Evolutionary conservation across 2,888 invertebrate genomes (phyloP).

Genomic region (Coelogynopora nodosa): DNA sequence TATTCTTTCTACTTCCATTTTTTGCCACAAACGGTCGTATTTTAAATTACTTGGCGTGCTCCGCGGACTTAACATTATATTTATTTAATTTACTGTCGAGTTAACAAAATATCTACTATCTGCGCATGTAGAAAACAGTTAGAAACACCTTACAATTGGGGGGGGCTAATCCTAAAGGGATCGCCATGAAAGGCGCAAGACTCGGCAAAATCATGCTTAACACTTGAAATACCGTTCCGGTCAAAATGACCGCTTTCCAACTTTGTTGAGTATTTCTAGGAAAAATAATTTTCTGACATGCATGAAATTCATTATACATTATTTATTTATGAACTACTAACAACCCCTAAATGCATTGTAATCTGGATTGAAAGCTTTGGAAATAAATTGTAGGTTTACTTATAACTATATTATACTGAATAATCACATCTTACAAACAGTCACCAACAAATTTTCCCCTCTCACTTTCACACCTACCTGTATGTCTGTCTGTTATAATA

Average conservation of each 20-base stretch:
- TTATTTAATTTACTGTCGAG: too few relatives aligned
- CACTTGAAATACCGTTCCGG: background rate
- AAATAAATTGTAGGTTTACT: constrained; percentile 2
- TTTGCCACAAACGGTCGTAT: too few relatives aligned
- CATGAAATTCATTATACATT: constrained; percentile 9
- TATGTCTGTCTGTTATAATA: background rate
- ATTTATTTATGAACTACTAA: constrained; percentile 27
- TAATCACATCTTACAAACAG: constrained; percentile 12
- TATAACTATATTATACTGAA: constrained; percentile 18
- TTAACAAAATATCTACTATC: too few relatives aligned
- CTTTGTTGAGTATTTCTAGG: constrained; percentile 17
- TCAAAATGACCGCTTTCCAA: constrained; percentile 24
- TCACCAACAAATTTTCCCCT: background rate
- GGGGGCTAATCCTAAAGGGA: too few relatives aligned
- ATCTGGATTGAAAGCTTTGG: constrained; percentile 18
- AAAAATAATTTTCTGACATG: constrained; percentile 8
- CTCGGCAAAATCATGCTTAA: too few relatives aligned
- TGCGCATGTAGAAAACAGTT: too few relatives aligned
- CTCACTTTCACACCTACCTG: constrained; percentile 5
- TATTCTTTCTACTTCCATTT: too few relatives aligned
- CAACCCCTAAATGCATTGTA: constrained; percentile 8
- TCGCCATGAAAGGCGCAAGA: too few relatives aligned
- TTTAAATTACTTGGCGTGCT: too few relatives aligned
- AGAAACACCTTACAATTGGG: too few relatives aligned
- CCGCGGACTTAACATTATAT: too few relatives aligned